Conservation (phyloP, 2,888 invertebrate species). For the Calameuta pallipes region DNA sequence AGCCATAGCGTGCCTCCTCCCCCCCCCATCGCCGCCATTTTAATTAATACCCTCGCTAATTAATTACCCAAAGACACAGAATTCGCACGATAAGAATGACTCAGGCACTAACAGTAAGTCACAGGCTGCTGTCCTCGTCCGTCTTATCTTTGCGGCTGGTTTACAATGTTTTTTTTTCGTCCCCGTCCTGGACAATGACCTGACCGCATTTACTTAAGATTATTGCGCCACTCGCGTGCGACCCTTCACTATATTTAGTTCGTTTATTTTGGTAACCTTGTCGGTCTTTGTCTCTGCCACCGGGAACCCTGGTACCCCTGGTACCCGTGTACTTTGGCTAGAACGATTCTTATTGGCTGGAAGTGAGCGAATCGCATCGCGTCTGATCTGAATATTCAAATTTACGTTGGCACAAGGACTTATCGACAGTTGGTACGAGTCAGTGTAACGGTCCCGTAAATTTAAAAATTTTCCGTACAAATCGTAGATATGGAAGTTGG, state of each 20-base stretch:
- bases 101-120: neutral
- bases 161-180: neutral
- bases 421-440: neutral
- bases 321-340: neutral
- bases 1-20: neutral
- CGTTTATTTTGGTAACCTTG: conserved; percentile 4
- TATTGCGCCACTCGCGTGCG: conserved; percentile 1
- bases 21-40: too few relatives aligned
- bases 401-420: neutral
- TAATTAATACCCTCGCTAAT: neutral
- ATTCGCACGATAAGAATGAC: neutral
- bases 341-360: neutral
- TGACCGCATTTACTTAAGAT: neutral
- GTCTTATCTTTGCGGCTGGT: neutral
- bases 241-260: neutral
- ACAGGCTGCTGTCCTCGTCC: neutral
- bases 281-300: neutral
- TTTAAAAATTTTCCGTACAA: neutral
- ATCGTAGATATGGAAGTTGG: neutral
- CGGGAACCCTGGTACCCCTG: neutral
- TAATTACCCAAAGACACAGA: neutral
- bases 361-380: neutral
- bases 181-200: neutral
- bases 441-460: neutral
- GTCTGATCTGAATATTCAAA: neutral